phyloP scores from a whole-genome alignment of 2,888 invertebrate genomes.

The Macrostomum cliftonense region DNA sequence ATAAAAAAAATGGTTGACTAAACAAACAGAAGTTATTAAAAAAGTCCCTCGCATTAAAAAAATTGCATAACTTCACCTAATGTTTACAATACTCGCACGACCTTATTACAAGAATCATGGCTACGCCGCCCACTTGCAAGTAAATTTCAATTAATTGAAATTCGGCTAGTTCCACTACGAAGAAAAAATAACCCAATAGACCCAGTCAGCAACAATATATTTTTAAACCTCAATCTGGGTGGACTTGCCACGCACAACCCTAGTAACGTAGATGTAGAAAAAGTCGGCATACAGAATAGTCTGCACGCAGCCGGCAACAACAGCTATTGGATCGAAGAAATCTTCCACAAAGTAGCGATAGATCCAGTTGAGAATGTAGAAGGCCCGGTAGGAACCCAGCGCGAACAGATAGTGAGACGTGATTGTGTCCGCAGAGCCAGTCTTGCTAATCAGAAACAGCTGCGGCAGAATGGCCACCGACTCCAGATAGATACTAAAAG shows the following conservation, averaged over 20 bases:
- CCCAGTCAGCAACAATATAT: too few relatives aligned
- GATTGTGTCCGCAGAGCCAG: conserved; percentile 88
- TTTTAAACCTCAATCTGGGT: too few relatives aligned
- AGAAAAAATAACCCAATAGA: too few relatives aligned
- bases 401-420: conserved; percentile 45
- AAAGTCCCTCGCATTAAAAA: too few relatives aligned
- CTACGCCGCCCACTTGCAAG: too few relatives aligned
- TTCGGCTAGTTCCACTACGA: too few relatives aligned
- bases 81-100: too few relatives aligned
- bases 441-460: conserved; percentile 80
- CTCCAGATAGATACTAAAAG: conserved; percentile 95
- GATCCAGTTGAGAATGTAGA: conserved; percentile 83
- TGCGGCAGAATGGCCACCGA: conserved; percentile 95
- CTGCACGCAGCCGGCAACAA: conserved; percentile 86
- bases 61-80: too few relatives aligned
- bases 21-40: too few relatives aligned
- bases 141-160: too few relatives aligned
- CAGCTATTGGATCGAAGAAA: conserved; percentile 85
- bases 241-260: conserved; percentile 42
- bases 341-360: conserved; percentile 71
- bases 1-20: too few relatives aligned
- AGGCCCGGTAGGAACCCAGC: conserved; percentile 45
- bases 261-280: conserved; percentile 97
- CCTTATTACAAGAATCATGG: too few relatives aligned
- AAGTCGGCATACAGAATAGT: conserved; percentile 96